Evolutionary conservation across 1,140 invertebrate species (phyloP).

Genomic region (Liolophura sinensis): DNA sequence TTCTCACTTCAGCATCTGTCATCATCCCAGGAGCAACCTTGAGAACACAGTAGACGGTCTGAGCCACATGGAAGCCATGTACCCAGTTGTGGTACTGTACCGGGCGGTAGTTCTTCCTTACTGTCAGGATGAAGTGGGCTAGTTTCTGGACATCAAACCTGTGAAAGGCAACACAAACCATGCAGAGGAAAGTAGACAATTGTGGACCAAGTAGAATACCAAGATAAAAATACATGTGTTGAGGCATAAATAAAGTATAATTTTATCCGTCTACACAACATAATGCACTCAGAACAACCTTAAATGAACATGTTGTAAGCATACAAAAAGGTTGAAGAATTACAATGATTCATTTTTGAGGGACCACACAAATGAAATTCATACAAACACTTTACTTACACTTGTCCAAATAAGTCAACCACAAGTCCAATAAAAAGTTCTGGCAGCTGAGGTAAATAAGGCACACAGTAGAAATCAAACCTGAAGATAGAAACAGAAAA

Average conservation of each 20-base stretch:
- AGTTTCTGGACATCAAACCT: constrained; percentile 37
- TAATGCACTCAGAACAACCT: no score
- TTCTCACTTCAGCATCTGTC: constrained; percentile 1
- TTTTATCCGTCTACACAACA: no score
- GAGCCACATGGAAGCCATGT: constrained; percentile 46
- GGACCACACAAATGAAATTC: no score
- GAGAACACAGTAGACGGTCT: constrained; percentile 39
- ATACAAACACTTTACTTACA: background rate
- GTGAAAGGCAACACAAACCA: no score
- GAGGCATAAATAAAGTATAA: no score
- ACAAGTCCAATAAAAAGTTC: constrained; percentile 30
- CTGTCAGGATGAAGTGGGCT: constrained; percentile 40
- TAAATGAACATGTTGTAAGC: no score
- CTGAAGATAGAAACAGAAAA: background rate
- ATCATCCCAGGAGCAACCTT: constrained; percentile 6
- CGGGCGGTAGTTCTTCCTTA: constrained; percentile 45
- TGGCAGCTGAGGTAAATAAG: constrained; percentile 23
- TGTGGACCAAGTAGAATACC: no score
- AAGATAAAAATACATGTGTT: no score
- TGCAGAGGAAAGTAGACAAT: no score
- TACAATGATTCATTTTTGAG: no score
- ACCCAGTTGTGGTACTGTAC: constrained; percentile 49
- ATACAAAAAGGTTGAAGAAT: no score
- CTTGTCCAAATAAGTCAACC: constrained; percentile 27
- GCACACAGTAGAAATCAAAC: constrained; percentile 27